Evolutionary conservation across 2,797 vertebrate genomes (phyloP).

Genomic region (Clarias pachynema): DNA sequence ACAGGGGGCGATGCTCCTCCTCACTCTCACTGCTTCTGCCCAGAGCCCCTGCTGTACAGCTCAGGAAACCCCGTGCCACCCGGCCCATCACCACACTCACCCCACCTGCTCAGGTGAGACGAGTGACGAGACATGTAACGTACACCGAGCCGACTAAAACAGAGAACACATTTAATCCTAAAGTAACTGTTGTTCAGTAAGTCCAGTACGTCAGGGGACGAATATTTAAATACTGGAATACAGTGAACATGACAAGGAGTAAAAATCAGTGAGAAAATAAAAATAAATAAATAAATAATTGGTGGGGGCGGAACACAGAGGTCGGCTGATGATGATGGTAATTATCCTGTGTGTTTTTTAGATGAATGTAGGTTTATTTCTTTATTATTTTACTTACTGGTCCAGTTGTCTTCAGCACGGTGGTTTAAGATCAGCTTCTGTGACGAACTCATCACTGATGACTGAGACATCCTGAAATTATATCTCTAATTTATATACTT

Average conservation of each 20-base stretch:
- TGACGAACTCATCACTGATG: constrained; percentile 1
- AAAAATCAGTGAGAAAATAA: not conserved
- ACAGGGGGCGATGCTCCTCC: constrained; percentile 29
- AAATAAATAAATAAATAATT: not conserved
- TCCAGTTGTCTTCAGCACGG: constrained; percentile 45
- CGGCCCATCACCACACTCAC: constrained; percentile 54
- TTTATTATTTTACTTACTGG: constrained; percentile 45
- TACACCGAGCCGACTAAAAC: not conserved
- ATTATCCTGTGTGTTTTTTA: not conserved
- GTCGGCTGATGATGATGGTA: not conserved
- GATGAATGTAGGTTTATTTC: not conserved
- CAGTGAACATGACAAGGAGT: not conserved
- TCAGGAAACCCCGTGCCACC: constrained; percentile 48
- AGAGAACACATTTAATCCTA: not conserved
- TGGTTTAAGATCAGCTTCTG: not conserved
- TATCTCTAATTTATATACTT: not conserved
- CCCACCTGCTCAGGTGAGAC: constrained; percentile 39
- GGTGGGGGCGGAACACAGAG: not conserved
- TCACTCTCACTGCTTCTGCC: constrained; percentile 52
- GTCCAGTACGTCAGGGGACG: not conserved
- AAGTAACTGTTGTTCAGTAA: not conserved
- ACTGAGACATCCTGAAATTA: constrained; percentile 36
- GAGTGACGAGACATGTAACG: not conserved
- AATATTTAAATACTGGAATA: too few species aligned
- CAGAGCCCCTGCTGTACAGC: not conserved